phyloP scores from a whole-genome alignment of 2,797 vertebrate species.

The Anguilla megastoma region DNA sequence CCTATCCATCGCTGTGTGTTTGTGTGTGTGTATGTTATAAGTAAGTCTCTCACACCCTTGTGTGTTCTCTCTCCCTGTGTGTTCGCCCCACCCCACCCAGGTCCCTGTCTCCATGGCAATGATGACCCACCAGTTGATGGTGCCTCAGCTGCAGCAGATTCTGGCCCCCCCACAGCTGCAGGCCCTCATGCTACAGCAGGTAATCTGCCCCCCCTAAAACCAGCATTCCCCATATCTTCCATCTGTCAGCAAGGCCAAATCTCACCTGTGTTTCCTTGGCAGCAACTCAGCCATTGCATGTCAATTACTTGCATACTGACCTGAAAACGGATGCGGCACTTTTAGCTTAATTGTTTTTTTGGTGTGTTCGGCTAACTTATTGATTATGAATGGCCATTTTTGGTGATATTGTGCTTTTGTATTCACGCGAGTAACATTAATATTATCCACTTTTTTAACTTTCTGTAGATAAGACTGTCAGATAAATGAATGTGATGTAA shows the following conservation, averaged over 20 bases:
- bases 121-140: conserved; percentile 82
- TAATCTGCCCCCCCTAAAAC: not conserved
- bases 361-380: not conserved
- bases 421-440: not conserved
- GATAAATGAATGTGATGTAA: not conserved
- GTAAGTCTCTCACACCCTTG: conserved; percentile 3
- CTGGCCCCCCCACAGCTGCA: conserved; percentile 77
- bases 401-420: not conserved
- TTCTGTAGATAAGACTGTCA: not conserved
- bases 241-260: not conserved
- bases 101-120: conserved; percentile 80
- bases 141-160: conserved; percentile 81
- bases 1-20: not conserved
- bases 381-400: no score
- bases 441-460: not conserved
- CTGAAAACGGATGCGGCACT: not conserved
- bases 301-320: not conserved
- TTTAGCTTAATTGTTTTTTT: not conserved
- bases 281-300: not conserved
- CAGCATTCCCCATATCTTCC: not conserved
- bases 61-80: no score
- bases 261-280: not conserved
- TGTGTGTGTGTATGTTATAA: not conserved
- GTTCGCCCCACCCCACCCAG: conserved; percentile 50
- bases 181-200: conserved; percentile 78